Percentiles rank a stretch among this genome's conserved stretches.
Conservation (phyloP, 2,113 vertebrate genomes). For the Alectura lathami region DNA sequence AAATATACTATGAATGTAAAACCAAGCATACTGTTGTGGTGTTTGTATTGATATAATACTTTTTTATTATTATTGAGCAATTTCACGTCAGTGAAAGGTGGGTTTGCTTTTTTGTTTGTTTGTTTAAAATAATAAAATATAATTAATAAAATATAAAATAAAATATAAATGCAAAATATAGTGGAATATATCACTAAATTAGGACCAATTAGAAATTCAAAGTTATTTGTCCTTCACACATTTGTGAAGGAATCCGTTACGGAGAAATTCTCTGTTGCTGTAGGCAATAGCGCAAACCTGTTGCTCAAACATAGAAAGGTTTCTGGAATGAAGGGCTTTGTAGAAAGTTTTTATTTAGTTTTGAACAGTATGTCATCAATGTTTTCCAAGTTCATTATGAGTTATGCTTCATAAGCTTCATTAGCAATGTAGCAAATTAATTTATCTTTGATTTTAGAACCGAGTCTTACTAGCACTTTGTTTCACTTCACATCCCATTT, state of each 20-base stretch:
- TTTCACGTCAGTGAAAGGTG: neutral
- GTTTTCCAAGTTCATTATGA: neutral
- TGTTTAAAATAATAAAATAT: no score
- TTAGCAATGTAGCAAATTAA: neutral
- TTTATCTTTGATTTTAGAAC: neutral
- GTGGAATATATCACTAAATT: neutral
- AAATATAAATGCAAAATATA: no score
- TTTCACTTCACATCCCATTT: neutral
- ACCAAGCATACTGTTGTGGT: neutral
- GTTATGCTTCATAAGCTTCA: fast-evolving
- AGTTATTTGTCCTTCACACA: neutral
- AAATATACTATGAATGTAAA: neutral
- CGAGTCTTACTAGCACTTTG: neutral
- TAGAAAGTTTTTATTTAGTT: neutral
- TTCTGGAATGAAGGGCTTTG: neutral
- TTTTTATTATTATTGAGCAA: neutral
- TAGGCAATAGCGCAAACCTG: neutral
- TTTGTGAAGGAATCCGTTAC: neutral
- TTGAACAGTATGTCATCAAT: neutral
- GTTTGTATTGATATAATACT: neutral
- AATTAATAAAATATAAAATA: no score
- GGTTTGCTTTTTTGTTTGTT: no score
- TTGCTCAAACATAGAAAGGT: neutral
- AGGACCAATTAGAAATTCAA: neutral
- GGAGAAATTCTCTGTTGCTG: neutral